phyloP scores from a whole-genome alignment of 1,140 invertebrate genomes.

The Procambarus clarkii region DNA sequence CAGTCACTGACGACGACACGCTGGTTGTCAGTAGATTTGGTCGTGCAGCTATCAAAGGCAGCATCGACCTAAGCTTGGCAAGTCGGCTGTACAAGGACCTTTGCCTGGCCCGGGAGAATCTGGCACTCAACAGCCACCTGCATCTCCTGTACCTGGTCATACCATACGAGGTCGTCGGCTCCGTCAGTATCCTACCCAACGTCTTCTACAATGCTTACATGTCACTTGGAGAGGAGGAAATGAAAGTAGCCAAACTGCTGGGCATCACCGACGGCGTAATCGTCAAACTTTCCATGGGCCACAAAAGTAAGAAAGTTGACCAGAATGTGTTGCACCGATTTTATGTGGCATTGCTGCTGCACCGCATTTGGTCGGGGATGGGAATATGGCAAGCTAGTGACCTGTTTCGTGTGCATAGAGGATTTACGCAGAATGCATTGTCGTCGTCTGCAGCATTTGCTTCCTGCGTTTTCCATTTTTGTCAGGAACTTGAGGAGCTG shows the following conservation, averaged over 20 bases:
- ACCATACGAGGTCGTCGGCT: conserved; percentile 82
- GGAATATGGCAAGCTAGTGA: conserved; percentile 77
- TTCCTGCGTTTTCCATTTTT: conserved; percentile 85
- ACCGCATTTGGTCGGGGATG: conserved; percentile 77
- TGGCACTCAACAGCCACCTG: conserved; percentile 84
- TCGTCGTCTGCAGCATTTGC: conserved; percentile 83
- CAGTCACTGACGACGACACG: conserved; percentile 26
- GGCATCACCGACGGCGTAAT: conserved; percentile 82
- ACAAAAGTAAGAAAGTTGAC: conserved; percentile 76
- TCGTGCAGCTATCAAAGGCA: conserved; percentile 88
- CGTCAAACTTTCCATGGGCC: conserved; percentile 81
- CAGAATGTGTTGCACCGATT: conserved; percentile 75
- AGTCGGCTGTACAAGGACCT: conserved; percentile 84
- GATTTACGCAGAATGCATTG: conserved; percentile 80
- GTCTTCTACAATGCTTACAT: conserved; percentile 79
- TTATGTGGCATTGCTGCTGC: conserved; percentile 78
- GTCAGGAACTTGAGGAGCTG: conserved; percentile 86
- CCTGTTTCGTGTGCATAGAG: conserved; percentile 74
- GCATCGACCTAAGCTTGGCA: conserved; percentile 83
- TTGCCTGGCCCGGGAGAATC: conserved; percentile 81
- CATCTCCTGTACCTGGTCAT: conserved; percentile 88
- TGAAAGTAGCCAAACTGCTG: conserved; percentile 81
- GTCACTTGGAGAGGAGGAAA: conserved; percentile 76
- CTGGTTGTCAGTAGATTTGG: conserved; percentile 84
- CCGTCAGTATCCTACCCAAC: conserved; percentile 79